Conservation (phyloP, 1,140 invertebrate species). For the Drosophila cardini region DNA sequence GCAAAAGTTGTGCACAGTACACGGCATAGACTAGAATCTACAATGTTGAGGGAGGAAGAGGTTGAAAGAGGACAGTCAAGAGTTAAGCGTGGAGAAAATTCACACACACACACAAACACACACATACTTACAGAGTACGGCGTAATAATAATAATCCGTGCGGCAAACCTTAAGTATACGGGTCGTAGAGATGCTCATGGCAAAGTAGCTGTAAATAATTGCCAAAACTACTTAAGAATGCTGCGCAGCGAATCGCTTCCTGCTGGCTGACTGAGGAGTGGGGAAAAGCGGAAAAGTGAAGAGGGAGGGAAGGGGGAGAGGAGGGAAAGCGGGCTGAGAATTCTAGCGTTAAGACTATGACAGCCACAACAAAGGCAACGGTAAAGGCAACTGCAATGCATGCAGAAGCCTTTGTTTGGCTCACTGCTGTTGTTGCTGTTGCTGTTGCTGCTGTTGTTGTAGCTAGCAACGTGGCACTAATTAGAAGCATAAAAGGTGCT, state of each 20-base stretch:
- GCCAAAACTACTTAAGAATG: slow-evolving; percentile 83
- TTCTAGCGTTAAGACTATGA: slow-evolving; percentile 22
- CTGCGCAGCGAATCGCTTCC: slow-evolving; percentile 72
- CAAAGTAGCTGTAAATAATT: slow-evolving; percentile 83
- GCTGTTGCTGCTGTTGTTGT: slow-evolving; percentile 42
- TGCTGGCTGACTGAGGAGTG: slow-evolving; percentile 28
- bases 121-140: slow-evolving; percentile 46
- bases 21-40: slow-evolving; percentile 2
- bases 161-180: slow-evolving; percentile 69
- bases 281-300: neutral
- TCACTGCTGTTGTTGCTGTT: slow-evolving; percentile 22
- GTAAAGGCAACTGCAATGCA: slow-evolving; percentile 58
- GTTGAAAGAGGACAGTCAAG: neutral
- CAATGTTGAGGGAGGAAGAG: neutral
- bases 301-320: neutral
- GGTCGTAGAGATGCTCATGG: slow-evolving; percentile 4
- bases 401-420: slow-evolving; percentile 49
- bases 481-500: slow-evolving; percentile 82
- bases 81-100: slow-evolving; percentile 3
- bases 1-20: slow-evolving; percentile 70
- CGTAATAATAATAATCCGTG: slow-evolving; percentile 79
- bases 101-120: slow-evolving; percentile 10
- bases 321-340: neutral
- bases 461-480: slow-evolving; percentile 76
- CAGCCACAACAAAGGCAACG: slow-evolving; percentile 67